Conservation (phyloP, 1,140 invertebrate species). For the Drosophila auraria region DNA sequence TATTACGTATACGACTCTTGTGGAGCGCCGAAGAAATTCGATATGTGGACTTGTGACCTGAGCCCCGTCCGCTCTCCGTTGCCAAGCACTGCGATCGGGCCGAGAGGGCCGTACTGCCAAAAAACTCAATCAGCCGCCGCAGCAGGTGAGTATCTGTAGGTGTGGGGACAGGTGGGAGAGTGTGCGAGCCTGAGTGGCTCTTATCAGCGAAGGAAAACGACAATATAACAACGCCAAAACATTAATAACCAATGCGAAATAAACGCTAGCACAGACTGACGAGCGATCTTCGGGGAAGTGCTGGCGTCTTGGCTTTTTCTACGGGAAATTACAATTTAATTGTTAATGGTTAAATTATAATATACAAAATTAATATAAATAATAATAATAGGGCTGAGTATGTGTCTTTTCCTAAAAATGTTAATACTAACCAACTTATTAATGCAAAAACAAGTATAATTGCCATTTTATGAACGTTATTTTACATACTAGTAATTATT, state of each 20-base stretch:
- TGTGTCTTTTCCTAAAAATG: too few relatives aligned
- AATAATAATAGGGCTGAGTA: too few relatives aligned
- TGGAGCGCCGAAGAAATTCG: slow-evolving; percentile 53
- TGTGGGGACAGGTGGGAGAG: slow-evolving; percentile 7
- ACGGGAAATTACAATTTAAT: not conserved
- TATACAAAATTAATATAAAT: not conserved
- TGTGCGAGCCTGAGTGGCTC: slow-evolving; percentile 12
- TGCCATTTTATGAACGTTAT: too few relatives aligned
- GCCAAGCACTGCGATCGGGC: slow-evolving; percentile 54
- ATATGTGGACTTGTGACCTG: slow-evolving; percentile 76
- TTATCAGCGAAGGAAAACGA: slow-evolving; percentile 79
- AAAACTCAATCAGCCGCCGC: slow-evolving; percentile 50
- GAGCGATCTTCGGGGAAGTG: slow-evolving; percentile 14
- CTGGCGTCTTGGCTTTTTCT: not conserved
- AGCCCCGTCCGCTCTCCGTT: slow-evolving; percentile 34
- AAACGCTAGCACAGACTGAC: slow-evolving; percentile 43
- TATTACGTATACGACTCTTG: slow-evolving; percentile 55
- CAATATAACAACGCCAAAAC: slow-evolving; percentile 68
- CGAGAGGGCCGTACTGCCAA: slow-evolving; percentile 38
- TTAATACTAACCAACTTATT: too few relatives aligned
- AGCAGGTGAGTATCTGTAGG: slow-evolving; percentile 24
- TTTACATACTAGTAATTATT: too few relatives aligned
- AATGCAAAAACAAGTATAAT: too few relatives aligned
- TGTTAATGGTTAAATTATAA: too few relatives aligned
- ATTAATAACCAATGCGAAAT: slow-evolving; percentile 71